A percentile compares a stretch with the other conserved stretches of the same genome.
Conservation (phyloP, 2,888 invertebrate species). For the Cylloceria caligata region DNA sequence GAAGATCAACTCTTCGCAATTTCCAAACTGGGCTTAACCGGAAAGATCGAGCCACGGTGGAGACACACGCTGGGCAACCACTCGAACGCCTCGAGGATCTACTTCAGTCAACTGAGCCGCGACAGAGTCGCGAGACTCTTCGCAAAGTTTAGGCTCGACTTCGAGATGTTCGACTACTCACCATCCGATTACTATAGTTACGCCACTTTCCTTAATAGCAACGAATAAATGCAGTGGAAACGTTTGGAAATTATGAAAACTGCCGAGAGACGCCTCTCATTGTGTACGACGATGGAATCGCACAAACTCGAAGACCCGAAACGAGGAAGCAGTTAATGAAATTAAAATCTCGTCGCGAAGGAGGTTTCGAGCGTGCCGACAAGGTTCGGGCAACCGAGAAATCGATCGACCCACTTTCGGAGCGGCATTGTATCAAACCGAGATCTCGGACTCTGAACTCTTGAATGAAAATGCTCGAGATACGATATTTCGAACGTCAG, state of each 20-base stretch:
- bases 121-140: conserved; percentile 82
- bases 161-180: conserved; percentile 86
- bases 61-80: conserved; percentile 77
- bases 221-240: conserved; percentile 17
- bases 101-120: conserved; percentile 84
- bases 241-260: neutral
- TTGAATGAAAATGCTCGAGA: conserved; percentile 67
- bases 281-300: conserved; percentile 2
- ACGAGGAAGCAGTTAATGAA: conserved; percentile 44
- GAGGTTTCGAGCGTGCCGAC: conserved; percentile 38
- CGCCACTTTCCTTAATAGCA: conserved; percentile 68
- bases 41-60: conserved; percentile 80
- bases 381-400: conserved; percentile 68
- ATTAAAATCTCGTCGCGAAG: conserved; percentile 53
- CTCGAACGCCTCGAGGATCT: conserved; percentile 80
- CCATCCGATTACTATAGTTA: conserved; percentile 80
- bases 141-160: conserved; percentile 85
- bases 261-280: neutral
- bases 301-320: neutral
- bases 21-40: conserved; percentile 77
- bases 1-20: conserved; percentile 86
- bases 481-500: conserved; percentile 62
- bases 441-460: conserved; percentile 72
- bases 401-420: conserved; percentile 80
- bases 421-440: conserved; percentile 74